Conservation (phyloP, 2,113 vertebrate genomes). For the Perca fluviatilis region DNA sequence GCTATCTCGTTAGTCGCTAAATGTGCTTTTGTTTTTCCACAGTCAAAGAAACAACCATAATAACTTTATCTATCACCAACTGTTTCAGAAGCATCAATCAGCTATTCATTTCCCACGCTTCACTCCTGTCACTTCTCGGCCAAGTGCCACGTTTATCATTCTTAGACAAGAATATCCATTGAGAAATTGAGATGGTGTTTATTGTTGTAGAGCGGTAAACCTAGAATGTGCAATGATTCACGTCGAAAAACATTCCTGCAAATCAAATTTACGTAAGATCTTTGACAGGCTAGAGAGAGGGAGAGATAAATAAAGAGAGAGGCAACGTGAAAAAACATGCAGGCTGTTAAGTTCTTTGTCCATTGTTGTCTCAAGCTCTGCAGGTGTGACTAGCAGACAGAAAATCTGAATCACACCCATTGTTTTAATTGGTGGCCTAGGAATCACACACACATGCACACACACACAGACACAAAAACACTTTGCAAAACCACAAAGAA, state of each 20-base stretch:
- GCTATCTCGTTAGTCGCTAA: background rate
- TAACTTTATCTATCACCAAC: slow-evolving; percentile 6
- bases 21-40: slow-evolving; percentile 2
- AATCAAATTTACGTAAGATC: slow-evolving; percentile 25
- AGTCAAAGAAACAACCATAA: slow-evolving; percentile 8
- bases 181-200: slow-evolving; percentile 30
- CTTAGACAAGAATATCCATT: background rate
- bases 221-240: slow-evolving; percentile 49
- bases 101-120: slow-evolving; percentile 6
- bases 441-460: slow-evolving; percentile 18
- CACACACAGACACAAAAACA: slow-evolving; percentile 2
- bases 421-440: slow-evolving; percentile 36
- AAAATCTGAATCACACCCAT: slow-evolving; percentile 32
- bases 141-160: slow-evolving; percentile 13
- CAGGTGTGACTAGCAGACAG: slow-evolving; percentile 48
- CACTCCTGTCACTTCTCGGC: slow-evolving; percentile 18
- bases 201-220: slow-evolving; percentile 32
- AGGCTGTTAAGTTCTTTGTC: slow-evolving; percentile 56
- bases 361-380: slow-evolving; percentile 64
- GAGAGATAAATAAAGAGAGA: slow-evolving; percentile 7
- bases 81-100: slow-evolving; percentile 8
- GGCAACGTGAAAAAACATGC: slow-evolving; percentile 27
- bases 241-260: slow-evolving; percentile 31
- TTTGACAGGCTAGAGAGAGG: background rate
- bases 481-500: background rate